phyloP scores from a whole-genome alignment of 2,113 vertebrate genomes.

The Bambusicola thoracicus region DNA sequence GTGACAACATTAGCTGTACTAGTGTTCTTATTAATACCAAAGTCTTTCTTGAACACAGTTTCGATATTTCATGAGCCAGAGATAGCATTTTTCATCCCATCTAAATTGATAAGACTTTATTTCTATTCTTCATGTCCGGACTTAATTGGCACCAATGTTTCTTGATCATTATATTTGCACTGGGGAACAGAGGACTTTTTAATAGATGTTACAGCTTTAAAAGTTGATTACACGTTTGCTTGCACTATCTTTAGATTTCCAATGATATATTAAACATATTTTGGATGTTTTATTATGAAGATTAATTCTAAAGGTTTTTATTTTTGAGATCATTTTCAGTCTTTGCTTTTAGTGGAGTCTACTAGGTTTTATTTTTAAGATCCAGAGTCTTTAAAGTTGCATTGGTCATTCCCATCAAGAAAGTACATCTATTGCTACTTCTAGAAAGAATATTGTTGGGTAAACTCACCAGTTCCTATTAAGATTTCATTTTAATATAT shows the following conservation, averaged over 20 bases:
- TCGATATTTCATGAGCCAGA: neutral
- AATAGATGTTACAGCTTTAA: neutral
- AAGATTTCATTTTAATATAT: neutral
- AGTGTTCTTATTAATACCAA: neutral
- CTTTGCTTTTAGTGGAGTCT: neutral
- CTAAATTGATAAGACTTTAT: neutral
- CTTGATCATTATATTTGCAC: neutral
- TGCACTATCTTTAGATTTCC: neutral
- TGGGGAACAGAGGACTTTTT: neutral
- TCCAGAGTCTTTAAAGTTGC: neutral
- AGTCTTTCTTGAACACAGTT: neutral
- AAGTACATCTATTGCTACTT: neutral
- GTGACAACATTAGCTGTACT: neutral
- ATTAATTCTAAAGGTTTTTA: neutral
- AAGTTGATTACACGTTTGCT: neutral
- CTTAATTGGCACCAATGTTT: neutral
- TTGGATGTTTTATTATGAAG: neutral
- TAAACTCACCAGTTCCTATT: neutral
- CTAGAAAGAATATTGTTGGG: neutral
- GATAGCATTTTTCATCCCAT: neutral
- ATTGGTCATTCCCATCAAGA: neutral
- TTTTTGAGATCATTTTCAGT: neutral
- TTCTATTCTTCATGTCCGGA: neutral
- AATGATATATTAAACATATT: rapidly evolving
- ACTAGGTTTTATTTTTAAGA: neutral